Conservation (phyloP, 2,113 vertebrate genomes). For the Pituophis catenifer region DNA sequence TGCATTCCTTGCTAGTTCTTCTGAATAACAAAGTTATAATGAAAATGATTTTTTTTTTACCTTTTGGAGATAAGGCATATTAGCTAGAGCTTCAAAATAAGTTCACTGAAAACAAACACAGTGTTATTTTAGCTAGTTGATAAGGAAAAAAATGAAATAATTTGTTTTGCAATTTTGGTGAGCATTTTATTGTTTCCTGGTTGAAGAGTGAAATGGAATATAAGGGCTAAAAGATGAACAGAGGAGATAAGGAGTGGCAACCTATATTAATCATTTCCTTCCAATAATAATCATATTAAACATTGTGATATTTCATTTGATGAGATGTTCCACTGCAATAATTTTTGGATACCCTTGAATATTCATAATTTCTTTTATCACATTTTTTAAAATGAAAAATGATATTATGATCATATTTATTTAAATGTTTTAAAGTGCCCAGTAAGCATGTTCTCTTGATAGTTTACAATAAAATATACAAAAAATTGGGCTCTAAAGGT, state of each 20-base stretch:
- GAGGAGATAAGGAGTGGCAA: not conserved
- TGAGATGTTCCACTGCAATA: not conserved
- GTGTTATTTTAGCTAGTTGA: not conserved
- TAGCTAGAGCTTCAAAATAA: not conserved
- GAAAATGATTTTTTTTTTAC: not conserved
- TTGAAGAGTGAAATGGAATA: not conserved
- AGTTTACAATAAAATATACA: not conserved
- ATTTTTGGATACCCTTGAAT: not conserved
- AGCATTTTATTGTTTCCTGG: not conserved
- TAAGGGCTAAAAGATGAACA: not conserved
- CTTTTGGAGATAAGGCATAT: not conserved
- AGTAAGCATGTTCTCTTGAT: not conserved
- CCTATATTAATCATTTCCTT: not conserved
- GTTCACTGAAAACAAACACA: not conserved
- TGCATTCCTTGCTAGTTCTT: not conserved
- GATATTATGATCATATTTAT: not conserved
- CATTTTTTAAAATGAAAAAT: not conserved
- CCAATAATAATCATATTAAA: not conserved
- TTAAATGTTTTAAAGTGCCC: not conserved
- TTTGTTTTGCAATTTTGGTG: not conserved
- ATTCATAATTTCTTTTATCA: not conserved
- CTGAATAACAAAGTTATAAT: not conserved
- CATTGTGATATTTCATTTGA: not conserved
- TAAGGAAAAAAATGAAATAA: not conserved
- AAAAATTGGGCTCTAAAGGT: not conserved